Evolutionary conservation across 2,888 invertebrate genomes (phyloP).

Genomic region (Xanthia togata): DNA sequence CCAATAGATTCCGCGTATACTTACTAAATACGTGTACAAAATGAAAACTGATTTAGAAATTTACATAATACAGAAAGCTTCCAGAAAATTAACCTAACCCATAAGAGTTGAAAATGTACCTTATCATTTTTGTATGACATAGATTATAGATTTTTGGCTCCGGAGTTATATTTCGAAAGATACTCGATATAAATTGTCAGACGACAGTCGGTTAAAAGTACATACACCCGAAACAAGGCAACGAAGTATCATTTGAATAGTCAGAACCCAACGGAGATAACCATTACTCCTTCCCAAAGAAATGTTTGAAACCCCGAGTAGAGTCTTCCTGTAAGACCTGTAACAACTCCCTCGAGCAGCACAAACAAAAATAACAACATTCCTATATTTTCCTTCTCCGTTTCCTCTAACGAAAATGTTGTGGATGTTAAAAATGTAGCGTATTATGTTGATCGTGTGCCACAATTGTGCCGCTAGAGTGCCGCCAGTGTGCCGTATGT

Average conservation of each 20-base stretch:
- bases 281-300: background rate
- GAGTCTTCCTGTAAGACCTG: background rate
- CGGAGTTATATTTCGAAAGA: background rate
- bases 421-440: constrained; percentile 24
- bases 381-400: background rate
- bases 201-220: background rate
- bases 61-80: background rate
- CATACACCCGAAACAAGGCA: background rate
- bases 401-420: constrained; percentile 10
- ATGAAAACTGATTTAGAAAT: background rate
- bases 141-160: background rate
- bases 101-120: background rate
- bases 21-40: background rate
- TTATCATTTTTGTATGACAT: background rate
- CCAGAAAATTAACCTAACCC: background rate
- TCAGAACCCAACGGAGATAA: background rate
- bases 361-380: background rate
- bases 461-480: background rate
- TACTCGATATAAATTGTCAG: background rate
- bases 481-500: background rate
- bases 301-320: background rate
- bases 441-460: constrained; percentile 27
- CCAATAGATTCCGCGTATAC: background rate
- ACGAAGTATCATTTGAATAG: background rate
- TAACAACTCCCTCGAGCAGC: background rate